Base-by-base conservation (phyloP, 2,797 vertebrate genomes). In the Thalassophryne amazonica region DNA sequence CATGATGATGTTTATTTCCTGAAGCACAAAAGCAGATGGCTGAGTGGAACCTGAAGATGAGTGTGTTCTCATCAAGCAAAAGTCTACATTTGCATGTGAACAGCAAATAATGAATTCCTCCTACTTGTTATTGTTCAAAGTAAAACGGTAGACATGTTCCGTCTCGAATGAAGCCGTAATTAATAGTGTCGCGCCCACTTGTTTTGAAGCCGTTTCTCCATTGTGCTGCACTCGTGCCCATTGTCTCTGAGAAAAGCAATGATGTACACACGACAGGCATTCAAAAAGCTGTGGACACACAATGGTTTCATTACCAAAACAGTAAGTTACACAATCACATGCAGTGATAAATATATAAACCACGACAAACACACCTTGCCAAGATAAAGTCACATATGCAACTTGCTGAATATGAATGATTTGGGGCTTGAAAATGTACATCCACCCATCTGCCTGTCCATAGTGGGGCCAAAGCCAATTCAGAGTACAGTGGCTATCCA, bases 61-160 rank as follows among this genome's bases (percentile, higher is more conserved):
- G 28, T 52, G 49, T 17, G 1, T 41, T 31, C 16, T 32, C 60
- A 31, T 34, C 12, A 34, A 42, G 48, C 35, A 43, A 23, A 45
- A 1, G 18, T 66, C 46, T 6, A 0, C 4, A 60, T 83, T 72
- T 60, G 60, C 75, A 82, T 74, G 43, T 59, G 61, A 22, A 41
- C 11, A 34, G 50, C 0, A 0, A 39, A 67, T 69, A 45, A 73
- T 64, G 33, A 51, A 54, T 54, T 72, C 46, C 53, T 69, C 61
- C 63, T 21, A 46, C 62, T 43, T 41, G 23, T 60, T 53, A 42
- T 56, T 71, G 63, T 76, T 59, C 4, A 4, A 35, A 11, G 21
- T 27, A 48, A 67, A 64, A 35, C 58, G 3, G 38, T 9, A 36
- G 55, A 55, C 14, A 28, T 68, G 71, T 69, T 57, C 11, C 10